Evolutionary conservation across 2,888 invertebrate genomes (phyloP).

Genomic region (Synergus itoensis): DNA sequence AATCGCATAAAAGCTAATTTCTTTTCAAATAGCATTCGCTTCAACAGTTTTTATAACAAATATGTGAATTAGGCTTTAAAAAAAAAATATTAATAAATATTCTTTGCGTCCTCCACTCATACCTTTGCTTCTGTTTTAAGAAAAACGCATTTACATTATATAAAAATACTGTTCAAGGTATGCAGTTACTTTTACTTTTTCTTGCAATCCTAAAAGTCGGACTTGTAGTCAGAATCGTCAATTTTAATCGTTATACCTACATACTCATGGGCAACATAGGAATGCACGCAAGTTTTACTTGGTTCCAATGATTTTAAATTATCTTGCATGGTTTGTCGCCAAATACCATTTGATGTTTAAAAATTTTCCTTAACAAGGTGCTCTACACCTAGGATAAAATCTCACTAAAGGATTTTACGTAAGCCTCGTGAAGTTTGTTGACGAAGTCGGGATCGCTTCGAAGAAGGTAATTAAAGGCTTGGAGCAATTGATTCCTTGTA

Average conservation of each 20-base stretch:
- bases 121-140: constrained; percentile 38
- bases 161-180: constrained; percentile 62
- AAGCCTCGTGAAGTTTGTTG: constrained; percentile 94
- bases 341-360: constrained; percentile 58
- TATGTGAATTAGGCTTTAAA: constrained; percentile 17
- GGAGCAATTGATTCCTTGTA: constrained; percentile 92
- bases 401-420: constrained; percentile 91
- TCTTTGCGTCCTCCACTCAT: constrained; percentile 34
- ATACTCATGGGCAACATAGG: constrained; percentile 54
- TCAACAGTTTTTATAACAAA: constrained; percentile 32
- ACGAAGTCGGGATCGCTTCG: constrained; percentile 94
- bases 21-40: constrained; percentile 37
- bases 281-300: constrained; percentile 45
- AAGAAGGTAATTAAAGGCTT: constrained; percentile 92
- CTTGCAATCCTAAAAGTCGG: constrained; percentile 9
- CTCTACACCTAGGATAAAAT: constrained; percentile 77
- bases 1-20: constrained; percentile 22
- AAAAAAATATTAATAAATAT: constrained; percentile 34
- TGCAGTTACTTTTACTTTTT: constrained; percentile 22
- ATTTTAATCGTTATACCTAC: constrained; percentile 56
- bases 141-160: constrained; percentile 50
- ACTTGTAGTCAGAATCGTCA: constrained; percentile 34
- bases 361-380: constrained; percentile 16
- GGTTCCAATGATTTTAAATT: constrained; percentile 39
- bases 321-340: constrained; percentile 45